A percentile compares a stretch with the other conserved stretches of the same genome.
Evolutionary conservation across 2,888 invertebrate genomes (phyloP).

Genomic region (Nephrotoma guestfalica): DNA sequence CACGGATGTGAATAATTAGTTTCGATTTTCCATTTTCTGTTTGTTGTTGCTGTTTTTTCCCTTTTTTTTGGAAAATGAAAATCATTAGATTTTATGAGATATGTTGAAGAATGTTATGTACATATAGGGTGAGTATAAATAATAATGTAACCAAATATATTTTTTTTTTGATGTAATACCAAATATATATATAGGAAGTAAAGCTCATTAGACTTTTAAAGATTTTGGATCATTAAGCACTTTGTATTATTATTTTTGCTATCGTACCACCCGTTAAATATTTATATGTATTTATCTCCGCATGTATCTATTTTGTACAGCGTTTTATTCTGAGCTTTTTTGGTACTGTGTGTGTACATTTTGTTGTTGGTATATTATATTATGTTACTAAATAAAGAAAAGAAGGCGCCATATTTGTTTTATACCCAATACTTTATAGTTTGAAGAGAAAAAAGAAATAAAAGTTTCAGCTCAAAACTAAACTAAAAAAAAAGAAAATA

Average conservation of each 20-base stretch:
- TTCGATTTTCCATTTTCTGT: constrained; percentile 1
- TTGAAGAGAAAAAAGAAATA: not conserved
- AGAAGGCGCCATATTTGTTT: not conserved
- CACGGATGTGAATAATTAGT: constrained; percentile 4
- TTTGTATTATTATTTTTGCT: not conserved
- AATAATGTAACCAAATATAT: not conserved
- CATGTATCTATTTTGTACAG: not conserved
- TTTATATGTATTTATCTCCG: not conserved
- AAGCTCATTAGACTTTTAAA: not conserved
- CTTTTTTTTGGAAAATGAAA: not conserved
- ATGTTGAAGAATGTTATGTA: not conserved
- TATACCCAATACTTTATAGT: not conserved
- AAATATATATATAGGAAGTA: too few relatives aligned
- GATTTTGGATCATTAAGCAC: not conserved
- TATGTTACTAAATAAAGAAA: not conserved
- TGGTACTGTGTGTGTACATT: not conserved
- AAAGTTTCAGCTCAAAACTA: not conserved
- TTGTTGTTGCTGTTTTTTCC: not conserved
- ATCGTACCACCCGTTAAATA: not conserved
- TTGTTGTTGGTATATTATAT: not conserved
- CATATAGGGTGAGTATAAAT: not conserved
- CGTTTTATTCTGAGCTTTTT: not conserved
- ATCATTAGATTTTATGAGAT: not conserved
- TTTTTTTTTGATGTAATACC: too few relatives aligned
- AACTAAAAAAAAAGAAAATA: not conserved